Percentiles rank a stretch among this genome's conserved stretches.
These are phyloP conservation scores for Ophonus ardosiacus DNA, from an alignment of 2,888 invertebrate species.

Conservation along the genomic window DNA sequence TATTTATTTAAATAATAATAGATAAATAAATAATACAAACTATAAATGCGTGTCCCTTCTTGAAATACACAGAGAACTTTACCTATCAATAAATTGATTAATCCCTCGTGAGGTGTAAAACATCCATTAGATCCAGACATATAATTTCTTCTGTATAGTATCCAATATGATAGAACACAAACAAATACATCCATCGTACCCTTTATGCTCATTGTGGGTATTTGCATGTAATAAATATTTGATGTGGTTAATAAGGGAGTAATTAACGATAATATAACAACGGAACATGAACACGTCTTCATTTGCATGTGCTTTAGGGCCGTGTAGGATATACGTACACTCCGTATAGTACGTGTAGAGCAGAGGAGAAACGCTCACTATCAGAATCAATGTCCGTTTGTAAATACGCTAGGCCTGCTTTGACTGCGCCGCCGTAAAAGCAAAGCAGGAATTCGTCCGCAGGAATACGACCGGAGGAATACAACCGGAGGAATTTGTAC, in stretches of 20 bases:
- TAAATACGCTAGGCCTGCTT: constrained; percentile 52
- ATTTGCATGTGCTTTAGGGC: constrained; percentile 61
- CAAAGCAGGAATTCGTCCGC: not conserved
- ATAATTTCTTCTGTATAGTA: no score
- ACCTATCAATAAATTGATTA: not conserved
- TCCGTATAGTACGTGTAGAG: not conserved
- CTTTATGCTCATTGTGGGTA: constrained; percentile 5
- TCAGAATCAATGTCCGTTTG: constrained; percentile 58
- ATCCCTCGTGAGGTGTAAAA: not conserved
- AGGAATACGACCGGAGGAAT: not conserved
- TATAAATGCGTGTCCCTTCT: no score
- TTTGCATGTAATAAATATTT: constrained; percentile 63
- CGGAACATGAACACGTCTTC: constrained; percentile 62
- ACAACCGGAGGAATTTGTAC: not conserved
- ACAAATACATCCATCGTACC: constrained; percentile 11
- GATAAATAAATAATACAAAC: no score
- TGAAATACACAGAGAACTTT: no score
- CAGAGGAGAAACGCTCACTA: constrained; percentile 29
- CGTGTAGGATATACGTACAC: constrained; percentile 13
- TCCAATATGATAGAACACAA: not conserved
- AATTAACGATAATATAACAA: constrained; percentile 63
- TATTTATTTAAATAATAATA: no score
- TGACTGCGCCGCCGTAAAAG: constrained; percentile 13
- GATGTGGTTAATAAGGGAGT: constrained; percentile 59
- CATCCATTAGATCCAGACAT: not conserved